Evolutionary conservation across 2,888 invertebrate species (phyloP), one percentile per base, ranked within the genome.

Genomic region (Sesamia inferens): DNA sequence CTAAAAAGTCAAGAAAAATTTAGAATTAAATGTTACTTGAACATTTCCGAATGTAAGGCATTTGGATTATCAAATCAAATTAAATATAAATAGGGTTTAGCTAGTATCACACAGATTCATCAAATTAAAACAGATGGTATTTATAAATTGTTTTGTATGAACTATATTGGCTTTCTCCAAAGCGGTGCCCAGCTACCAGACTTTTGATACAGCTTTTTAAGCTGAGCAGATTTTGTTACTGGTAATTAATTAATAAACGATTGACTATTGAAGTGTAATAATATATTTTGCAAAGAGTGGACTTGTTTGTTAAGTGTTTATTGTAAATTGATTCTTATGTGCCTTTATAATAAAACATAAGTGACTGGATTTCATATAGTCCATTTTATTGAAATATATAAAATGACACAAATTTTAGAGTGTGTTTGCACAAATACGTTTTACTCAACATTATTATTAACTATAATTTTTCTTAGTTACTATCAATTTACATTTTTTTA

Each of bases 281-380:
- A 87, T 88, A 91, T 92, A 89, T 92, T 92, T 93, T 93, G 92
- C 92, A 88, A 82, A 76, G 88, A 86, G 88, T 88, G 87, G 83
- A 88, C 85, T 88, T 90, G 39, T 90, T 90, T 88, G 85, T 90
- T 90, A 88, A 90, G 88, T 91, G 88, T 92, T 93, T 93, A 93
- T 93, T 93, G 92, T 93, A 94, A 92, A 95, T 93, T 92, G 90
- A 95, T 93, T 95, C 92, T 95, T 95, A 95, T 91, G 96, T 96
- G 96, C 96, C 96, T 96, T 88, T 94, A 89, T 92, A 91, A 89
- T 92, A 91, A 88, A 91, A 92, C 88, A 89, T 91, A 93, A 93
- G 91, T 91, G 93, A 95, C 93, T 93, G 95, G 95, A 94, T 95
- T 95, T 95, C 92, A 95, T 93, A 92, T 90, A 90, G 92, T 93